Conservation (phyloP, 2,113 vertebrate genomes). For the Callipepla californica region DNA sequence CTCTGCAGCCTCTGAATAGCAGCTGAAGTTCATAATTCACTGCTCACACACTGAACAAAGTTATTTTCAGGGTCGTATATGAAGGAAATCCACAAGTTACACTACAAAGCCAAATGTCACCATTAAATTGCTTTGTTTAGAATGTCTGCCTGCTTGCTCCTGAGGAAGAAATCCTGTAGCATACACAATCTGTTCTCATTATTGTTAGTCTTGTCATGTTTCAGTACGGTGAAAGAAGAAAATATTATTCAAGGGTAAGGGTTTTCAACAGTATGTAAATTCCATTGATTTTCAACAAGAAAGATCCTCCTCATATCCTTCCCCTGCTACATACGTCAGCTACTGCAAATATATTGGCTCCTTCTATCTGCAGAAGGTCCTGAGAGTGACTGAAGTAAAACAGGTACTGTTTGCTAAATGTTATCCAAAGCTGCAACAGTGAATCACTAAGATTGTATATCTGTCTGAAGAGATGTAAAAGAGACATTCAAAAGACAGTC, state of each 20-base stretch:
- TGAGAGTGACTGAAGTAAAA: not conserved
- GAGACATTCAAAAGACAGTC: not conserved
- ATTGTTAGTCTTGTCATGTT: not conserved
- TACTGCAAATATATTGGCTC: not conserved
- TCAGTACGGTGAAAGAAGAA: not conserved
- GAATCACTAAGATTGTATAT: not conserved
- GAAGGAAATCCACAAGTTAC: not conserved
- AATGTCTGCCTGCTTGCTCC: not conserved
- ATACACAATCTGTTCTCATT: not conserved
- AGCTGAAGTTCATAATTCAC: not conserved
- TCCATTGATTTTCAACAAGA: not conserved
- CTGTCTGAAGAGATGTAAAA: not conserved
- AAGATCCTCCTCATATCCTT: not conserved
- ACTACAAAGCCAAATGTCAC: not conserved
- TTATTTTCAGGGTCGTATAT: not conserved
- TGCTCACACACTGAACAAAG: not conserved
- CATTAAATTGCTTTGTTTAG: not conserved
- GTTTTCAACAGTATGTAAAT: conserved; percentile 11
- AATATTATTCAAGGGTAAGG: not conserved
- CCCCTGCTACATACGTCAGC: not conserved
- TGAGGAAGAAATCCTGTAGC: not conserved
- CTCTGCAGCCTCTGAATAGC: not conserved
- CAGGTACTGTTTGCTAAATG: not conserved
- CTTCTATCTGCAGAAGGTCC: not conserved
- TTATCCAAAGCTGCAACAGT: not conserved